phyloP scores from a whole-genome alignment of 2,888 invertebrate species.

The Drosophila anomelani region DNA sequence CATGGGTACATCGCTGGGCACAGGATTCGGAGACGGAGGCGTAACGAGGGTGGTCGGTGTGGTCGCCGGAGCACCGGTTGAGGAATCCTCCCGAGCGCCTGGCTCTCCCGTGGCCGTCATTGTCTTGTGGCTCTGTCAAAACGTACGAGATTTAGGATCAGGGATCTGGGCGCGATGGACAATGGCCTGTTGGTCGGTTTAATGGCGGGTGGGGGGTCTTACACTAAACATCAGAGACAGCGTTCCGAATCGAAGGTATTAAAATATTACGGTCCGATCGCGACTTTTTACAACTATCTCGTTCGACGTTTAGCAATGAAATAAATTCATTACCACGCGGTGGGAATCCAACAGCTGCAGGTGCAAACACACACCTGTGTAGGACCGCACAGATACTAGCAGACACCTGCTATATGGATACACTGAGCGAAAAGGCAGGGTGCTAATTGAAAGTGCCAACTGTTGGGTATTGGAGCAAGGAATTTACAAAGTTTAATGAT shows the following conservation, averaged over 20 bases:
- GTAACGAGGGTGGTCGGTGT: constrained; percentile 22
- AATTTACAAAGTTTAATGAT: constrained; percentile 1
- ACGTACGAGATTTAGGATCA: constrained; percentile 13
- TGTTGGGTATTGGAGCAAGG: not conserved
- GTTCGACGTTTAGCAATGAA: constrained; percentile 77
- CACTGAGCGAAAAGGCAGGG: constrained; percentile 30
- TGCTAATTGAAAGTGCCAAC: constrained; percentile 27
- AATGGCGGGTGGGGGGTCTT: constrained; percentile 11
- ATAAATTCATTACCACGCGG: constrained; percentile 74
- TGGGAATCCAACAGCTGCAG: constrained; percentile 54
- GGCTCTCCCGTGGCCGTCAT: constrained; percentile 70
- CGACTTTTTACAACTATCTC: constrained; percentile 74
- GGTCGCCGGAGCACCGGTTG: constrained; percentile 12
- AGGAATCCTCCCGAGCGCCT: constrained; percentile 52
- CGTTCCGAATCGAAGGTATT: constrained; percentile 34
- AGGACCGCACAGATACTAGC: constrained; percentile 3
- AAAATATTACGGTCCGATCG: constrained; percentile 36
- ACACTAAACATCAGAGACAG: constrained; percentile 42
- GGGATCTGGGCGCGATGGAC: not conserved
- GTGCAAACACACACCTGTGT: constrained; percentile 11
- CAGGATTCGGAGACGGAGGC: constrained; percentile 45
- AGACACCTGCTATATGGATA: constrained; percentile 27
- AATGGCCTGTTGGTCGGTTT: constrained; percentile 15
- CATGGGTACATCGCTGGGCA: constrained; percentile 62
- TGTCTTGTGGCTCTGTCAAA: constrained; percentile 38